phyloP scores from a whole-genome alignment of 1,140 invertebrate species.

The Trichonephila inaurata region DNA sequence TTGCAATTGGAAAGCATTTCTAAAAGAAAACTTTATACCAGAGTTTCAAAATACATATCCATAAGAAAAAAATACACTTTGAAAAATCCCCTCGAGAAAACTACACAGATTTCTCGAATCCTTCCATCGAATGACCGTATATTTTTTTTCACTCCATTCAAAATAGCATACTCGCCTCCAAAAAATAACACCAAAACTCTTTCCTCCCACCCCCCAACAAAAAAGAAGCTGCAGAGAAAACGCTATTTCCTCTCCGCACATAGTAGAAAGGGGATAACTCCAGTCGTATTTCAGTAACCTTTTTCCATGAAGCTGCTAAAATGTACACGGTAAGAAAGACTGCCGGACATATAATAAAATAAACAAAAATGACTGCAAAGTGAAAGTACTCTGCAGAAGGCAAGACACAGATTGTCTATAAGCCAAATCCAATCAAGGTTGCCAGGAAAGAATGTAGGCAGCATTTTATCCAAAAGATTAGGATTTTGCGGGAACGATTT shows the following conservation, averaged over 20 bases:
- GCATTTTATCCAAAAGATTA: slow-evolving; percentile 57
- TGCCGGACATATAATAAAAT: slow-evolving; percentile 31
- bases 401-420: slow-evolving; percentile 62
- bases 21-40: slow-evolving; percentile 21
- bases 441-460: slow-evolving; percentile 19
- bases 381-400: slow-evolving; percentile 11
- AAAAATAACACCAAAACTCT: background rate
- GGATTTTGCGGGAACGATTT: slow-evolving; percentile 64
- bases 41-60: background rate
- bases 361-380: slow-evolving; percentile 53
- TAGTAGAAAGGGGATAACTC: slow-evolving; percentile 38
- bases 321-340: slow-evolving; percentile 5
- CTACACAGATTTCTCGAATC: background rate
- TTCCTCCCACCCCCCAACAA: background rate
- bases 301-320: background rate
- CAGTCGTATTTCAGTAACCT: slow-evolving; percentile 49
- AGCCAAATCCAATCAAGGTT: slow-evolving; percentile 65
- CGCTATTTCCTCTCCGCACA: slow-evolving; percentile 1
- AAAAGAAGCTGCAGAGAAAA: slow-evolving; percentile 21
- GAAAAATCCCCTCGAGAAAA: background rate
- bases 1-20: background rate
- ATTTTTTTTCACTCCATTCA: slow-evolving; percentile 21
- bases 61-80: slow-evolving; percentile 15
- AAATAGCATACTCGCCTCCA: background rate
- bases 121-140: background rate